A percentile compares a stretch with the other conserved stretches of the same genome.
Conservation (phyloP, 2,888 invertebrate genomes). For the Sinotaia quadrata region DNA sequence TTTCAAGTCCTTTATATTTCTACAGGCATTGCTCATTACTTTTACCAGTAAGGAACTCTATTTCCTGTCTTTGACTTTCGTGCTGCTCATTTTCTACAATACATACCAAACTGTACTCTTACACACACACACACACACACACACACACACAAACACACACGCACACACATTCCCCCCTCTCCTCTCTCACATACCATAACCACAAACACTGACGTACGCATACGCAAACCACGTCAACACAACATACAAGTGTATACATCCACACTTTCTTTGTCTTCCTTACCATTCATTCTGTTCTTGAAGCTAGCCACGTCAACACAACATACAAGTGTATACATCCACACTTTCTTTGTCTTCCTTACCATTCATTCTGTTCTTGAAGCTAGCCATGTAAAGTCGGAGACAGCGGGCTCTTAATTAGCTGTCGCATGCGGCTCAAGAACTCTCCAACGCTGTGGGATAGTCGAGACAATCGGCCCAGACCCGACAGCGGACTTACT, state of each 20-base stretch:
- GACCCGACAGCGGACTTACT: background rate
- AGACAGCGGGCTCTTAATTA: too few species aligned
- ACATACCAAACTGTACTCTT: too few species aligned
- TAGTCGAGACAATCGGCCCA: background rate
- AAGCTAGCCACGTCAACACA: background rate
- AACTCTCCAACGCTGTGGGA: slow-evolving; percentile 1
- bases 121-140: slow-evolving; percentile 1
- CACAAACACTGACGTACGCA: background rate
- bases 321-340: background rate
- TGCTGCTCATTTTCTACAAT: too few species aligned
- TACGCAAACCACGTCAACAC: background rate
- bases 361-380: too few species aligned
- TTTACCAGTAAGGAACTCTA: too few species aligned
- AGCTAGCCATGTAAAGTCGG: too few species aligned
- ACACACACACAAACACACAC: background rate
- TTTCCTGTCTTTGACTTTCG: too few species aligned
- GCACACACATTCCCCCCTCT: background rate
- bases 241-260: background rate
- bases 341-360: too few species aligned
- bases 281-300: too few species aligned
- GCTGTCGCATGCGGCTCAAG: slow-evolving; percentile 1
- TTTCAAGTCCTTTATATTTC: too few species aligned
- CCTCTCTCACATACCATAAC: background rate
- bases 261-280: too few species aligned
- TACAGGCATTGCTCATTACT: too few species aligned